These are phyloP conservation scores for Sebastes minor DNA, from an alignment of 2,797 vertebrate genomes.

Conservation along the genomic window DNA sequence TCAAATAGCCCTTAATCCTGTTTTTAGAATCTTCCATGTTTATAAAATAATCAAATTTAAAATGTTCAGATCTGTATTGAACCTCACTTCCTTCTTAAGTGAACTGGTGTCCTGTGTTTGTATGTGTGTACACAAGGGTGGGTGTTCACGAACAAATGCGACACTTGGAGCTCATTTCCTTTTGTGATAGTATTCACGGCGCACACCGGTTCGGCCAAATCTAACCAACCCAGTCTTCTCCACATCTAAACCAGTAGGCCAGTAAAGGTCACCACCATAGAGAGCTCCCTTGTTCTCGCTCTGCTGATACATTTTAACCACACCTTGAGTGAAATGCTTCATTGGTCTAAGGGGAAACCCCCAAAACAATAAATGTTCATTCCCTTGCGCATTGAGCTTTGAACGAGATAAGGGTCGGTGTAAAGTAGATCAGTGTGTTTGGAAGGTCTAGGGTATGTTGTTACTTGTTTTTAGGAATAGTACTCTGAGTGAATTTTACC, in stretches of 20 bases:
- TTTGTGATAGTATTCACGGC: constrained; percentile 1
- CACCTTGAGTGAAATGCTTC: constrained; percentile 10
- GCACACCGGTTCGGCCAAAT: constrained; percentile 1
- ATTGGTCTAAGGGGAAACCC: neutral
- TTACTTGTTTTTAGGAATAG: neutral
- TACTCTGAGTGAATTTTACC: neutral
- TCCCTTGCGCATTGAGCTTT: neutral
- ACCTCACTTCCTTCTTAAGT: neutral
- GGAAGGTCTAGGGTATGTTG: neutral
- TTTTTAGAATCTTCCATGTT: too few species aligned
- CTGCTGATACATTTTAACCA: constrained; percentile 23
- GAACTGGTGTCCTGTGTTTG: neutral
- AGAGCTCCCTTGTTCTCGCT: constrained; percentile 47
- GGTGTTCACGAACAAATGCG: neutral
- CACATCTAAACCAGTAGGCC: constrained; percentile 31
- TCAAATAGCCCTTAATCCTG: too few species aligned
- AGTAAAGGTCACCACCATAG: constrained; percentile 50
- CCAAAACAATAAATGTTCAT: constrained; percentile 3
- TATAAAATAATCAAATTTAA: too few species aligned
- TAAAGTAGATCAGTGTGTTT: neutral
- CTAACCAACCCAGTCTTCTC: constrained; percentile 1
- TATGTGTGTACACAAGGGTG: neutral
- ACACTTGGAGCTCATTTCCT: neutral
- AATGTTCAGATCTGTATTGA: neutral
- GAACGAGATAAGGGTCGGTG: neutral